Percentiles rank a stretch among this genome's conserved stretches.
These are phyloP conservation scores for Dynastes tityus DNA, from an alignment of 2,888 invertebrate species.

Conservation along the genomic window DNA sequence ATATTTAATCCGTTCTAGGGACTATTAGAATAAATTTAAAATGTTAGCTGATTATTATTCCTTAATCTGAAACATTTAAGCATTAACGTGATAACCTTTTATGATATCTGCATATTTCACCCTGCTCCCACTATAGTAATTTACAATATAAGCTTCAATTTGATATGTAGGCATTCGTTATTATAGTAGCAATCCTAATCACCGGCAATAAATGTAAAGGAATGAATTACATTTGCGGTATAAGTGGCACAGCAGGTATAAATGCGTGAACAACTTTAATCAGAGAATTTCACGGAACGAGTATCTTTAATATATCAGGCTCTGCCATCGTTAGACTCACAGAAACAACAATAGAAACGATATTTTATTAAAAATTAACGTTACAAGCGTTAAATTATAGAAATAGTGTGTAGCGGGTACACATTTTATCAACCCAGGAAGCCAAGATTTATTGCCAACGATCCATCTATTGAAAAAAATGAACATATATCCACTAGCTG, in stretches of 20 bases:
- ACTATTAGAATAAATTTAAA: too few species aligned
- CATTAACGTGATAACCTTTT: too few species aligned
- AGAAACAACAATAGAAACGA: conserved; percentile 7
- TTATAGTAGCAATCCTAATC: conserved; percentile 3
- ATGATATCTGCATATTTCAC: too few species aligned
- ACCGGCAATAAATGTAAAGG: too few species aligned
- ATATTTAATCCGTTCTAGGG: too few species aligned
- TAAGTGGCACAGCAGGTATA: conserved; percentile 3
- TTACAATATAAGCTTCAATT: too few species aligned
- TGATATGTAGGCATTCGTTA: too few species aligned
- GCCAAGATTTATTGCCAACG: neutral
- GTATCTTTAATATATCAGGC: conserved; percentile 18
- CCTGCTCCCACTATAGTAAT: too few species aligned
- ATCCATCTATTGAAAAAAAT: conserved; percentile 7
- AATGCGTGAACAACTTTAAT: conserved; percentile 12
- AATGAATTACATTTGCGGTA: neutral
- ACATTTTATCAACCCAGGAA: neutral
- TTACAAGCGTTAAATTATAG: neutral
- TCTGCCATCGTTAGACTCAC: neutral
- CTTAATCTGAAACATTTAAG: too few species aligned
- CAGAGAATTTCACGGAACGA: conserved; percentile 12
- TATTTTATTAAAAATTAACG: conserved; percentile 23
- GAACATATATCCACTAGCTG: neutral
- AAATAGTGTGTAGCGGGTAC: neutral
- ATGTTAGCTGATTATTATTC: too few species aligned